These are phyloP conservation scores for Nipponia nippon DNA, from an alignment of 2,113 vertebrate species.

Conservation along the genomic window DNA sequence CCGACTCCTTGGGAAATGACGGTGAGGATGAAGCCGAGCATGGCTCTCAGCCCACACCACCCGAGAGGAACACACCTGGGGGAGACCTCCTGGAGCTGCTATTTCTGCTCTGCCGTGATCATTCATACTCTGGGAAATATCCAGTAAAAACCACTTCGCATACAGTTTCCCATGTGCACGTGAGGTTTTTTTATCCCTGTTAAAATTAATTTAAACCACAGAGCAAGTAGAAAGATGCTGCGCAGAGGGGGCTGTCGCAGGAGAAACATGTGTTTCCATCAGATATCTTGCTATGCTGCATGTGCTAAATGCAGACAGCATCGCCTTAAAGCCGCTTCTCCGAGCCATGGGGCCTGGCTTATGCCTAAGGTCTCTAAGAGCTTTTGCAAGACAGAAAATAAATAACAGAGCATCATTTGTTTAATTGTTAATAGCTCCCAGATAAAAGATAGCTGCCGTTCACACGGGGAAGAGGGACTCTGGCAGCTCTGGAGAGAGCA, in stretches of 20 bases:
- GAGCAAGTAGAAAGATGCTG: not conserved
- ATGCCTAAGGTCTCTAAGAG: not conserved
- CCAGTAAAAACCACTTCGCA: not conserved
- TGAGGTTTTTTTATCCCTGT: not conserved
- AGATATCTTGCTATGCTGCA: not conserved
- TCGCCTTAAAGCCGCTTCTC: not conserved
- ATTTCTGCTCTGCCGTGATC: rapidly evolving
- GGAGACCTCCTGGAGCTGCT: not conserved
- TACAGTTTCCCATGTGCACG: rapidly evolving
- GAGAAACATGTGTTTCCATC: not conserved
- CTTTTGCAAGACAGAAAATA: not conserved
- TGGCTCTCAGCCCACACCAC: rapidly evolving
- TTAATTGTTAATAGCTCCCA: not conserved
- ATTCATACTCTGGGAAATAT: not conserved
- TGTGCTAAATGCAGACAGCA: not conserved
- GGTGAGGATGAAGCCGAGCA: rapidly evolving
- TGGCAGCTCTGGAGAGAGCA: not conserved
- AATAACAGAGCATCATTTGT: not conserved
- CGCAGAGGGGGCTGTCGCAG: not conserved
- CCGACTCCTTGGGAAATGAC: not conserved
- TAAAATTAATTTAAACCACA: not conserved
- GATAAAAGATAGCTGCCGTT: not conserved
- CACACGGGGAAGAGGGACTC: not conserved
- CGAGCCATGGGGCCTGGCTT: not conserved
- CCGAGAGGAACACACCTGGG: not conserved